Conservation (phyloP, 2,113 vertebrate genomes). For the Dicrurus megarhynchus region DNA sequence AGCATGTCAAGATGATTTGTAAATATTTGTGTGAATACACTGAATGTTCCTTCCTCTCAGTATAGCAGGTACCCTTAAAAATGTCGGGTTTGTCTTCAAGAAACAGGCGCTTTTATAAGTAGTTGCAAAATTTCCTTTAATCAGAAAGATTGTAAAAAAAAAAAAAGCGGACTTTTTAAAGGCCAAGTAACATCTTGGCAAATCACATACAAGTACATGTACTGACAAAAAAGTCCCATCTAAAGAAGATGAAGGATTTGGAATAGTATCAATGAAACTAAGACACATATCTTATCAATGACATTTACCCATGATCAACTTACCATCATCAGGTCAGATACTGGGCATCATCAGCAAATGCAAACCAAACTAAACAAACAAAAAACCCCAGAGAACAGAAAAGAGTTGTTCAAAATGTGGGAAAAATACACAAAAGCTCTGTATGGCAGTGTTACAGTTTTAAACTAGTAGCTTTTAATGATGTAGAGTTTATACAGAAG, state of each 20-base stretch:
- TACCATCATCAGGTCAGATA: not conserved
- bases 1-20: not conserved
- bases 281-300: not conserved
- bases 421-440: not conserved
- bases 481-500: not conserved
- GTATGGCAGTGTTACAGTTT: not conserved
- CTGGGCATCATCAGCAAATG: not conserved
- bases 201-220: not conserved
- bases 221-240: not conserved
- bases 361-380: not conserved
- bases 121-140: not conserved
- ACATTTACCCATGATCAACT: not conserved
- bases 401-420: not conserved
- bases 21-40: not conserved
- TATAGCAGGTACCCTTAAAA: not conserved
- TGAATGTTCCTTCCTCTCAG: not conserved
- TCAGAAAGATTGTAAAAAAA: not conserved
- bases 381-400: not conserved
- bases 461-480: not conserved
- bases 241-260: not conserved
- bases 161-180: not conserved
- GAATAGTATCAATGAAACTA: not conserved
- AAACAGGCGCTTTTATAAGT: not conserved
- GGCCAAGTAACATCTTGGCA: not conserved
- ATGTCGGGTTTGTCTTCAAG: not conserved